Base-by-base conservation (phyloP, 2,888 invertebrate genomes). In the Andrena chrysosceles region DNA sequence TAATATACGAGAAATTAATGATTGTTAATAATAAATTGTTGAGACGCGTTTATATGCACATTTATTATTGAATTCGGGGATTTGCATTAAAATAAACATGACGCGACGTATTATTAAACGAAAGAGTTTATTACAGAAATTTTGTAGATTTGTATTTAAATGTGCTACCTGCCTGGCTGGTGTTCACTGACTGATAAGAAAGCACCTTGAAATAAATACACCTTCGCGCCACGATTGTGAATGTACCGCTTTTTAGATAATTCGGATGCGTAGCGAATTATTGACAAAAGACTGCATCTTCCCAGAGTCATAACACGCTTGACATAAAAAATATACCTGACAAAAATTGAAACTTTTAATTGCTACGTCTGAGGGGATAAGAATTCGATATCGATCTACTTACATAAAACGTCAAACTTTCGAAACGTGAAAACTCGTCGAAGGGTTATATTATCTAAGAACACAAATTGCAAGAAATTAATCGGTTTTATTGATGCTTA, bases 291-390 rank as follows among this genome's bases (percentile, higher is more conserved):
- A 66, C 83, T 86, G 85, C 91, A 92, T 93, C 92, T 92, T 92
- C 91, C 91, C 89, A 89, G 90, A 93, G 90, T 91, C 93, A 93
- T 93, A 93, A 92, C 93, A 93, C 77, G 13, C 23, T 33, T 63
- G 42, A 33, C 84, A 78, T 75, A 31, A 33, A 86, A 64, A 77
- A 60, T 73, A 8, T 69, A 73, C 31, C 59, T 74, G 23, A 59
- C 7, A 49, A n/a, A 68, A 73, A 72, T 6, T 20, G 62, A 54
- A 70, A 76, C 8, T 54, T 52, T 52, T 35, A 48, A 66, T 80
- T 33, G n/a, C 26, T 33, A 29, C 26, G 64, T 16, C 56, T 35
- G 33, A 6, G 13, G 42, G 42, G 13, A 62, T 33, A 56, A 20
- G 49, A 42, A 16, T 54, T 54, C 20, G 16, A 10, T 56, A 48